Conservation (phyloP, 2,113 vertebrate species). For the Chrysochloris asiatica region DNA sequence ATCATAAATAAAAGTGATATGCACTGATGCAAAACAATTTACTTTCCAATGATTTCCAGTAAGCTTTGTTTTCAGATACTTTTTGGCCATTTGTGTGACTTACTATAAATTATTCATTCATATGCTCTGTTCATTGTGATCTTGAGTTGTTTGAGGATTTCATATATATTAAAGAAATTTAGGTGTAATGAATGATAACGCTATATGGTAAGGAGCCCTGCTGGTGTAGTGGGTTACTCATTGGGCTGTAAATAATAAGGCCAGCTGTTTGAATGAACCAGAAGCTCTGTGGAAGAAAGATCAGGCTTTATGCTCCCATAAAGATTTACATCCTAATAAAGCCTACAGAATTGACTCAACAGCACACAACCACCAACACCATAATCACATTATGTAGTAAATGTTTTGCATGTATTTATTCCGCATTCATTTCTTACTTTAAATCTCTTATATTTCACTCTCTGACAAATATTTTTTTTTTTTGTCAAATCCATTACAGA, state of each 20-base stretch:
- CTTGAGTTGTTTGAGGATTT: neutral
- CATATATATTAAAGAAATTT: neutral
- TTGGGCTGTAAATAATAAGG: no score
- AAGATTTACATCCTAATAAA: no score
- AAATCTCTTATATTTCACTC: neutral
- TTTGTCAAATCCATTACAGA: no score
- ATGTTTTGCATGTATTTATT: neutral
- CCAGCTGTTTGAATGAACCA: no score
- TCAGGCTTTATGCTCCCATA: no score
- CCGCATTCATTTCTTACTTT: neutral
- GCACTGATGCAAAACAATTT: neutral
- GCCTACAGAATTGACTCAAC: no score
- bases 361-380: no score
- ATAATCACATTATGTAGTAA: slow-evolving; percentile 27
- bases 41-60: neutral
- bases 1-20: neutral
- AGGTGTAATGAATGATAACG: neutral
- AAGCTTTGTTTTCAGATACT: neutral
- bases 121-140: neutral
- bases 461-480: no score
- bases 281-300: no score
- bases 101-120: neutral
- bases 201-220: no score
- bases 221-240: no score
- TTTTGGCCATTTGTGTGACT: neutral